Evolutionary conservation across 2,888 invertebrate species (phyloP).

Genomic region (Macroteleia sp.): DNA sequence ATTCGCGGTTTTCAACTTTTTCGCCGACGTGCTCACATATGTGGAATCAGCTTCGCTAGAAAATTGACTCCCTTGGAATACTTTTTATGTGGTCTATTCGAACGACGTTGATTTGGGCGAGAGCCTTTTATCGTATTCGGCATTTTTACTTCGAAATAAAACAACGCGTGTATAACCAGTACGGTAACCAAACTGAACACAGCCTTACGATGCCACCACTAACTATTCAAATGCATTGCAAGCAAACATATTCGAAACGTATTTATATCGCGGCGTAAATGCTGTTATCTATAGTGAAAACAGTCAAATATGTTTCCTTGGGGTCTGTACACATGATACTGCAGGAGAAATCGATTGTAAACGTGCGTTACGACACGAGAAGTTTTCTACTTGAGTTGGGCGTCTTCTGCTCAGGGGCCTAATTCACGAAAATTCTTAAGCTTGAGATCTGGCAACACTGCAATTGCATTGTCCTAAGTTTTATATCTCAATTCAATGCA

Average conservation of each 20-base stretch:
- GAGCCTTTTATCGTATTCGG: neutral
- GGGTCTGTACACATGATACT: slow-evolving; percentile 11
- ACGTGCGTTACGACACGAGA: neutral
- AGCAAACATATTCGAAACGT: neutral
- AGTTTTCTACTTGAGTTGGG: slow-evolving; percentile 13
- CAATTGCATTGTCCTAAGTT: too few species aligned
- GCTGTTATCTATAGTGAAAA: slow-evolving; percentile 6
- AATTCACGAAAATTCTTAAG: too few species aligned
- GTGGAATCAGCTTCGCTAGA: neutral
- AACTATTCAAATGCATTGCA: slow-evolving; percentile 9
- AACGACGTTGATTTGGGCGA: neutral
- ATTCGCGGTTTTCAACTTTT: slow-evolving; percentile 27
- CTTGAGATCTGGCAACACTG: too few species aligned
- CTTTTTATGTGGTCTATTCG: slow-evolving; percentile 2
- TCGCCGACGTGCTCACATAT: slow-evolving; percentile 14
- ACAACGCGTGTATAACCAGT: neutral
- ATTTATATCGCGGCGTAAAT: slow-evolving; percentile 1
- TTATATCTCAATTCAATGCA: too few species aligned
- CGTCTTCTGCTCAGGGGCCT: slow-evolving; percentile 8
- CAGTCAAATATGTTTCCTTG: slow-evolving; percentile 6
- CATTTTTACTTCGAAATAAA: neutral
- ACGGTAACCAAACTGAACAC: neutral
- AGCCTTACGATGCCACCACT: slow-evolving; percentile 4
- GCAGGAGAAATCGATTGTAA: neutral
- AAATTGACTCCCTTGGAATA: slow-evolving; percentile 19